phyloP scores from a whole-genome alignment of 2,888 invertebrate species.

The Lypha dubia region DNA sequence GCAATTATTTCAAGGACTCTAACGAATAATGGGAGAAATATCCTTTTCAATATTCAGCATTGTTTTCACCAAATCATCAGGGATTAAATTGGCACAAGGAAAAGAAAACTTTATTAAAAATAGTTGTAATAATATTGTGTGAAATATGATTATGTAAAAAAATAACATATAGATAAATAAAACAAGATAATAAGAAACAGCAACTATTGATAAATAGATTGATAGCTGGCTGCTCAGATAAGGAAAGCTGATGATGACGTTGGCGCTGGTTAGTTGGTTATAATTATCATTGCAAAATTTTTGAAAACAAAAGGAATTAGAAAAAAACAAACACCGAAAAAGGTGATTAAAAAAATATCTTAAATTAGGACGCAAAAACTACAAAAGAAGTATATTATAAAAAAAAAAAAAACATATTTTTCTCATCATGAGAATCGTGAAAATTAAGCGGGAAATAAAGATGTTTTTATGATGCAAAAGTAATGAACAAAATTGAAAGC shows the following conservation, averaged over 20 bases:
- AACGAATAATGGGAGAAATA: neutral
- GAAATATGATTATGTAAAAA: constrained; percentile 64
- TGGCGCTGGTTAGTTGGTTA: constrained; percentile 21
- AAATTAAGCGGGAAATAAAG: constrained; percentile 56
- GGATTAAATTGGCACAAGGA: constrained; percentile 57
- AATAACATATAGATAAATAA: constrained; percentile 1
- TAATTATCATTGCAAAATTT: constrained; percentile 51
- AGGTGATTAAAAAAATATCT: constrained; percentile 29
- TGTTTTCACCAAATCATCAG: constrained; percentile 46
- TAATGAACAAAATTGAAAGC: constrained; percentile 35
- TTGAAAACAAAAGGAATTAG: constrained; percentile 18
- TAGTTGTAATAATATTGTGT: constrained; percentile 49
- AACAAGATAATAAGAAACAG: constrained; percentile 24
- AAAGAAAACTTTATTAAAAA: constrained; percentile 21
- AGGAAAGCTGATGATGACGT: constrained; percentile 1
- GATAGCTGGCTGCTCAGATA: constrained; percentile 27
- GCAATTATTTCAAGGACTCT: constrained; percentile 55
- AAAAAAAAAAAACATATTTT: constrained; percentile 14
- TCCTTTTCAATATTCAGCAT: neutral
- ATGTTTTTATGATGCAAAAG: constrained; percentile 64
- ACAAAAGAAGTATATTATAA: constrained; percentile 47
- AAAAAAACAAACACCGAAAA: constrained; percentile 9
- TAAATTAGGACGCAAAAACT: constrained; percentile 56
- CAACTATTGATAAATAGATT: constrained; percentile 28
- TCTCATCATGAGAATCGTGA: constrained; percentile 10